Evolutionary conservation across 2,888 invertebrate genomes (phyloP).

Genomic region (Ophion obscuratus): DNA sequence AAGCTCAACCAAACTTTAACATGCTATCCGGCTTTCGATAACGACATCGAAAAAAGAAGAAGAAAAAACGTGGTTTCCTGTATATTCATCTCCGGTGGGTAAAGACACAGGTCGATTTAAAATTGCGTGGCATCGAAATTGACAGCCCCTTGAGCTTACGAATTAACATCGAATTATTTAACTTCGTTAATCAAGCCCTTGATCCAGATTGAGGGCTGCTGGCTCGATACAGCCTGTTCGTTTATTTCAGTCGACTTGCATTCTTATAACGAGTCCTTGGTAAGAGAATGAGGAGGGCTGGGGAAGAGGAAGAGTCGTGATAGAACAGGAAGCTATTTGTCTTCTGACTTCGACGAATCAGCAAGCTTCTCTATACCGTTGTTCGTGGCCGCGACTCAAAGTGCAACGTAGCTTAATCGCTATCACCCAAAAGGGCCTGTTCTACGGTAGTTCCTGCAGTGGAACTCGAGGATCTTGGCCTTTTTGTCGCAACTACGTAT

Average conservation of each 20-base stretch:
- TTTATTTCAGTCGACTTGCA: conserved; percentile 53
- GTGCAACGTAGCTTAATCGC: conserved; percentile 38
- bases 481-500: neutral
- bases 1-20: conserved; percentile 15
- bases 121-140: neutral
- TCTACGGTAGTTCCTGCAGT: neutral
- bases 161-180: neutral
- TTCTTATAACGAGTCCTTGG: conserved; percentile 28
- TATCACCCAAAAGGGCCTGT: neutral
- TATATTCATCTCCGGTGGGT: neutral
- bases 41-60: conserved; percentile 15
- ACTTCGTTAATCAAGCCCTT: conserved; percentile 24
- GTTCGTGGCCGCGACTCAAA: conserved; percentile 26
- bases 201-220: conserved; percentile 23
- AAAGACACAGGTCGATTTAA: neutral
- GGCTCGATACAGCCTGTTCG: conserved; percentile 22
- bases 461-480: neutral
- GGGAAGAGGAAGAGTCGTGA: neutral
- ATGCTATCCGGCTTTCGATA: conserved; percentile 6
- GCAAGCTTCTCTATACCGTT: neutral
- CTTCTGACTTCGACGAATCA: conserved; percentile 39
- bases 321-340: conserved; percentile 59
- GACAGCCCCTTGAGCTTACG: neutral
- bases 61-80: neutral
- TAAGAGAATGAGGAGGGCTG: neutral